Evolutionary conservation across 2,797 vertebrate genomes (phyloP), one percentile per base, ranked within the genome.

Genomic region (Nasua narica): DNA sequence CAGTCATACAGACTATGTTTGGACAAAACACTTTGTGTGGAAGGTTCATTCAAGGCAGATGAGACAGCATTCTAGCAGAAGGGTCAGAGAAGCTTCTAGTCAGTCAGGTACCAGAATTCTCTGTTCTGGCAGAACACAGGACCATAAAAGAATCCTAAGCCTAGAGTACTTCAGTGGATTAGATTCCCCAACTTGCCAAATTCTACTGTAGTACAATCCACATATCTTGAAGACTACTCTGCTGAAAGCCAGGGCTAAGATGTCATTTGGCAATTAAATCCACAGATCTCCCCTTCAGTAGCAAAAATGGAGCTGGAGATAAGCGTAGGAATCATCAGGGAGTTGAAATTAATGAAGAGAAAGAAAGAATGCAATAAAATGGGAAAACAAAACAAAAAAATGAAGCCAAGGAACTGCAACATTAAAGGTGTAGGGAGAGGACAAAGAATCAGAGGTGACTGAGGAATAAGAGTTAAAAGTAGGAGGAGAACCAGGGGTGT

Each of bases 241-340:
- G 35, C 23, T 96, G 81, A 87, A 96, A 87, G 86, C 70, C 69
- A 69, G 91, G 91, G 77, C 13, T 76, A 50, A 93, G 65, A 40
- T 67, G 58, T 18, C 54, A 60, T 13, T 81, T 46, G 50, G 32
- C 21, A 91, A 84, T 81, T 52, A 62, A 97, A 85, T 58, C 27
- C 48, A 82, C 21, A 83, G 35, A 88, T 67, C 32, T 83, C 56
- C 67, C 78, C 85, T 94, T 77, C 35, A 54, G 46, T 15, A 88
- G 40, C 58, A 58, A 96, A 91, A 83, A 12, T 83, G 35, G 67
- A 94, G 52, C 65, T 87, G 56, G 19, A 93, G 65, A 65, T 65
- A 60, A 94, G 82, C 32, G 35, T 40, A 56, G 58, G 54, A 79
- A 86, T 60, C 32, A 32, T 35, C 65, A 81, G 60, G 62, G 15